Evolutionary conservation across 2,113 vertebrate genomes (phyloP).

Genomic region (Athene cunicularia): DNA sequence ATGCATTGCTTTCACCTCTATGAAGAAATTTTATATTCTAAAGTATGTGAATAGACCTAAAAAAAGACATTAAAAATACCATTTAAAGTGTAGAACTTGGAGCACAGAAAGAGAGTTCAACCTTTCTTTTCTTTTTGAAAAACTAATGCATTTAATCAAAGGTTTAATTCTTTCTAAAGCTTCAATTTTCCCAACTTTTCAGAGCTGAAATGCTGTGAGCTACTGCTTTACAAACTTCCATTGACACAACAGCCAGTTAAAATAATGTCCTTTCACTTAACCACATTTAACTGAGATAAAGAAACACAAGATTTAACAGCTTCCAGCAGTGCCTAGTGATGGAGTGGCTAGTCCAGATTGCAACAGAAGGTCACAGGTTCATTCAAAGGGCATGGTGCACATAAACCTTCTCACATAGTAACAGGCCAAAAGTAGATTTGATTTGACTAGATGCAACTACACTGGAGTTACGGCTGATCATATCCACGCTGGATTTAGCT

Average conservation of each 20-base stretch:
- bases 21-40: conserved; percentile 25
- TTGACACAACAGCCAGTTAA: conserved; percentile 26
- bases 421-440: not conserved
- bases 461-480: not conserved
- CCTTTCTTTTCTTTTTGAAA: conserved; percentile 22
- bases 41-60: conserved; percentile 9
- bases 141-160: conserved; percentile 56
- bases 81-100: not conserved
- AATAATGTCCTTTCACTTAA: conserved; percentile 58
- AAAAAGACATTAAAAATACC: conserved; percentile 20
- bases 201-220: not conserved
- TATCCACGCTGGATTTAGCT: not conserved
- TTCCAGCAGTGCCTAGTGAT: conserved; percentile 1
- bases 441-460: not conserved
- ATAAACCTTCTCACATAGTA: not conserved
- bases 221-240: not conserved
- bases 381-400: not conserved
- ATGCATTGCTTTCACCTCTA: conserved; percentile 1
- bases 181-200: conserved; percentile 44
- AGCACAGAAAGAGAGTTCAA: conserved; percentile 14
- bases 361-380: conserved; percentile 13
- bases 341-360: not conserved
- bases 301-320: conserved; percentile 26
- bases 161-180: conserved; percentile 32
- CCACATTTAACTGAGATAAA: conserved; percentile 41